These are phyloP conservation scores for Steatocranus sp. DNA, from an alignment of 2,797 vertebrate species.

Conservation along the genomic window DNA sequence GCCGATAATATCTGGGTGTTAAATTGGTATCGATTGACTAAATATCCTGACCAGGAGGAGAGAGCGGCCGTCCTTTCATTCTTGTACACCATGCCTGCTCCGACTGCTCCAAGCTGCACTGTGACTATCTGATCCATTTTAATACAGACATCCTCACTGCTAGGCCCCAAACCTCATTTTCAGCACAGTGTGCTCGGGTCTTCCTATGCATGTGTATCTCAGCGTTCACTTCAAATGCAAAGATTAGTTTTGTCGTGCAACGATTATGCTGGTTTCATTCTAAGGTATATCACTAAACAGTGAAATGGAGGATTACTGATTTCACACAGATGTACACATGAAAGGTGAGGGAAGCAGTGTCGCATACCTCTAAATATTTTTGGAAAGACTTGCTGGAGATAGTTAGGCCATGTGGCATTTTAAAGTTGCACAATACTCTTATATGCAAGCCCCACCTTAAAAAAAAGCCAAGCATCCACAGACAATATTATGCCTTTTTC, in stretches of 20 bases:
- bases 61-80: conserved; percentile 59
- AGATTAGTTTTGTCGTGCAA: conserved; percentile 33
- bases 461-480: background rate
- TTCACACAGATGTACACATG: background rate
- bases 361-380: background rate
- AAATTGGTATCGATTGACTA: conserved; percentile 74
- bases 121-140: conserved; percentile 71
- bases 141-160: conserved; percentile 59
- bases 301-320: conserved; percentile 21
- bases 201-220: conserved; percentile 3
- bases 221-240: conserved; percentile 17
- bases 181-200: conserved; percentile 43
- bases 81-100: conserved; percentile 48
- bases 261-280: conserved; percentile 24
- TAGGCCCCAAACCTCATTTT: conserved; percentile 58
- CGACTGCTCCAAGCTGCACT: conserved; percentile 47
- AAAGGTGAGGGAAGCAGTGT: background rate
- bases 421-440: conserved; percentile 2
- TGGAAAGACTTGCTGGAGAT: background rate
- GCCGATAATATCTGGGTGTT: conserved; percentile 68
- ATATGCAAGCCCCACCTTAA: background rate
- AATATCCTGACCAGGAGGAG: conserved; percentile 67
- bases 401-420: background rate
- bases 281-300: background rate
- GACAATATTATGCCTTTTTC: conserved; percentile 14